Percentiles rank a stretch among this genome's conserved stretches.
phyloP scores from a whole-genome alignment of 2,797 vertebrate species.

The Columba guinea region DNA sequence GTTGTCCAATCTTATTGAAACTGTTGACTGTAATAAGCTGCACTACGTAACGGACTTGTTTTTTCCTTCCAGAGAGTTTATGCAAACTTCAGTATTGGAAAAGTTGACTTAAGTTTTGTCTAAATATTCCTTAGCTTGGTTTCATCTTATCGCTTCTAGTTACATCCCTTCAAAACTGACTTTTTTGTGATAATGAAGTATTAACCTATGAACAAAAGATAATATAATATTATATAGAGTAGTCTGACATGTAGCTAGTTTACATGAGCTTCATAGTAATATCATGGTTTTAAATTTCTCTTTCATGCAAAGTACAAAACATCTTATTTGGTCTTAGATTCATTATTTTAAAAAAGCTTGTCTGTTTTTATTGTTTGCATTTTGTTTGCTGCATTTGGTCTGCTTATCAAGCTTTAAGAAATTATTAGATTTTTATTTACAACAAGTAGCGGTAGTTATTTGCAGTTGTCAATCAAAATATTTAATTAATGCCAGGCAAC shows the following conservation, averaged over 20 bases:
- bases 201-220: not conserved
- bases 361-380: not conserved
- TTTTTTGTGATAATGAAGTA: not conserved
- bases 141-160: not conserved
- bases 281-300: not conserved
- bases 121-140: not conserved
- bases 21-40: not conserved
- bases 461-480: constrained; percentile 22
- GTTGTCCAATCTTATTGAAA: not conserved
- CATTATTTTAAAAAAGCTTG: not conserved
- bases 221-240: not conserved
- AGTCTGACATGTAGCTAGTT: not conserved
- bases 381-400: not conserved
- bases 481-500: constrained; percentile 34
- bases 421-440: constrained; percentile 1
- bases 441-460: not conserved
- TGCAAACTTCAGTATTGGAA: not conserved
- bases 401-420: not conserved
- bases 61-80: not conserved
- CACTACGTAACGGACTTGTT: not conserved
- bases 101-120: not conserved
- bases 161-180: not conserved
- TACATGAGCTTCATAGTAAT: not conserved
- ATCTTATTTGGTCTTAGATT: not conserved
- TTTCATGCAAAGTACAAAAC: not conserved